Base-by-base conservation (phyloP, 2,797 vertebrate species). In the Poecilia wingei region DNA sequence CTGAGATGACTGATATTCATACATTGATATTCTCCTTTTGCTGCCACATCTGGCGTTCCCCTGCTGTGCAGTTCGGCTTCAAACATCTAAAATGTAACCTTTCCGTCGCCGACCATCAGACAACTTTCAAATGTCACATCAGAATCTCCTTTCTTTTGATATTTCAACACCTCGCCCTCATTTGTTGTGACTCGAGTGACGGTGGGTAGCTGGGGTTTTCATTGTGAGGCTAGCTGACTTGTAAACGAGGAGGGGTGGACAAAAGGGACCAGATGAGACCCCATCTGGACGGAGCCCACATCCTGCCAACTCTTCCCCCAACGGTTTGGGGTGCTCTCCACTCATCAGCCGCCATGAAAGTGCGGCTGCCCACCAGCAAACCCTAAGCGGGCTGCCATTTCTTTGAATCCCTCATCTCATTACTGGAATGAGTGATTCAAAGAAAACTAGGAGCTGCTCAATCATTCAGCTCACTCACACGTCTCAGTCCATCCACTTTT, bases 21-120 rank as follows among this genome's bases (percentile, higher is more conserved):
- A 71, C 70, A 77, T 88, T 84, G 75, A 73, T 79, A 82, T 88
- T 85, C 79, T 4, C 57, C 25, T 51, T 76, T 33, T 20, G 39
- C 61, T 69, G 68, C 66, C 61, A 13, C 81, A 74, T 49, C 49
- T 57, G 79, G 69, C 10, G 47, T 45, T 45, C 36, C 45, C 87
- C 81, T 77, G 87, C 80, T 78, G 79, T 82, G 77, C 82, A 82
- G 80, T 89, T 92, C 82, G 88, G 77, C 86, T 82, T 87, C 85
- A 92, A 88, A 91, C 90, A 90, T 91, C 88, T 79, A 59, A 91
- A 91, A 90, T 90, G 84, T 94, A 94, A 94, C 94, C 93, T 94
- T 94, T 94, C 90, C 83, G 80, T 90, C 80, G 84, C 79, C 78
- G 88, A 82, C 90, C 92, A 91, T 91, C 90, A 93, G 90, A 93